Evolutionary conservation across 1,140 invertebrate genomes (phyloP), one percentile per base, ranked within the genome.

Genomic region (Aplysia californica): DNA sequence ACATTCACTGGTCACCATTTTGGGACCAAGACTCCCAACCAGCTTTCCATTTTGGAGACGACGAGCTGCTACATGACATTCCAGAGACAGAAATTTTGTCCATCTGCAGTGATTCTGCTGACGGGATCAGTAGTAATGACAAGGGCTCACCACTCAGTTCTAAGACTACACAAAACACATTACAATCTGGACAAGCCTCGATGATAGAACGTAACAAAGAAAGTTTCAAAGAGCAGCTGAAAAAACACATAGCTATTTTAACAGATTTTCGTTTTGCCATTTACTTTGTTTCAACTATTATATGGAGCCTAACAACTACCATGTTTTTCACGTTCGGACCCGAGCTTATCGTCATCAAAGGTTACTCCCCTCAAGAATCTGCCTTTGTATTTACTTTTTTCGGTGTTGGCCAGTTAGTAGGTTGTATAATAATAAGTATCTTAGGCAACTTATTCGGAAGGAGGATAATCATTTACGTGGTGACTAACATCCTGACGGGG

Each of bases 291-390:
- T 84, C 82, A 31, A 85, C 81, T 44, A 73, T 85, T 15, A 64
- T 83, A 15, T 86, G 85, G 85, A 85, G 85, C 41, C 73, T 82
- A 31, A 80, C 83, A 3, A 78, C 74, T 3, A 77, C 70, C 18
- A 80, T 85, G 20, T 36, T 79, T 23, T 56, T 82, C 31, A 74
- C 84, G 5, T 79, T 83, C 65, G 80, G 64, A n/a, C 79, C 83
- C 1, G 84, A 84, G 26, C 83, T 82, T 59, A 68, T 80, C 35
- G 76, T 75, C 29, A 39, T 75, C 4, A 75, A 78, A 35, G 82
- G 81, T 15, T 36, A 79, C 20, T 56, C 35, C 35, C 76, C 78
- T 61, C 58, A 72, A 23, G 70, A 81, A 23, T 70, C 82, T 0
- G 80, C 82, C 15, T 79, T 69, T 26, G 56, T 83, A 0, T 61